Base-by-base conservation (phyloP, 2,888 invertebrate genomes). In the Oscheius sp. region DNA sequence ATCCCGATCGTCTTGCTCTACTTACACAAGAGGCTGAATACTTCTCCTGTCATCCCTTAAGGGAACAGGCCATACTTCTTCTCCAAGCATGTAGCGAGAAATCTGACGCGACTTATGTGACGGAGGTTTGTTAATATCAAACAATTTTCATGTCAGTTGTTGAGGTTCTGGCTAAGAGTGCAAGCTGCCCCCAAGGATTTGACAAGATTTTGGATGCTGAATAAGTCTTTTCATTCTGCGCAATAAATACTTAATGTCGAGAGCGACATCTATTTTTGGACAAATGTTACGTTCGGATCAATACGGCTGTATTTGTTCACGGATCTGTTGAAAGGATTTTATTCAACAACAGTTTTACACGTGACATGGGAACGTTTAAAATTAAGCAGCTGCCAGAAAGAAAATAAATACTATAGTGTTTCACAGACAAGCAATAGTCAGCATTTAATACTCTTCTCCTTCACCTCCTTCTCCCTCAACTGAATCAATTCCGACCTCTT, bases 61-160 rank as follows among this genome's bases (percentile, higher is more conserved):
- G 81, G 22, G 82, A 85, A 54, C 83, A 83, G 66, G 84, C 85
- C 4, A 80, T 84, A 24, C 72, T 73, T 47, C 78, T 85, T 61
- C 72, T 85, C 5, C 82, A 82, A 54, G 66, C 78, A 8, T 82
- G 81, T 69, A 79, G 78, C 47, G 78, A 82, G n/a, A 78, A 80
- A 41, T 72, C 74, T 26, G 80, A 75, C 33, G 67, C 68, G 2
- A 67, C 70, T 6, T 81, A 79, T 49, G 76, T 79, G 20, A 75
- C 71, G 47, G 78, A 80, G 70, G 80, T 72, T 14, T 20, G 20
- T 41, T 20, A 14, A 41, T 41, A 41, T 41, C 41, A 41, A 20
- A 17, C 12, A 3, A 3, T 2, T 12, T 41, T 12, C 41, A 41
- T 20, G n/a, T 33, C 28, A 14, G 5, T 17, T 45, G 5, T 9